Conservation (phyloP, 1,140 invertebrate species). For the Papilio xuthus region DNA sequence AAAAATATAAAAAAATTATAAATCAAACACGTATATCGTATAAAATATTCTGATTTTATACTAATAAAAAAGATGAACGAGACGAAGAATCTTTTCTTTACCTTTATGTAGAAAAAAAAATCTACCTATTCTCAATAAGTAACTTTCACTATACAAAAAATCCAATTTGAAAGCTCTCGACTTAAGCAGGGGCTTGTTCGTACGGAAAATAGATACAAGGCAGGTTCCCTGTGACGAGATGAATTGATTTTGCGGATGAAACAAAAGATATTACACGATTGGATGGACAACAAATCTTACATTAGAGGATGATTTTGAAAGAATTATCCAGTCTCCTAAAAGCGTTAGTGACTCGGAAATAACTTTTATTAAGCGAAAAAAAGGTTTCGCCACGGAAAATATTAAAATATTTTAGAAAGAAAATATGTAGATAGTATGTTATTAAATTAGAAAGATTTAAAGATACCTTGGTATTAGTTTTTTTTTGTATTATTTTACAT, state of each 20-base stretch:
- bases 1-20: too few species aligned
- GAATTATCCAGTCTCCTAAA: conserved; percentile 28
- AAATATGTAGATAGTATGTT: background rate
- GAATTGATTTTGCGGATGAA: conserved; percentile 40
- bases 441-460: background rate
- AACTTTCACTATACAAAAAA: conserved; percentile 20
- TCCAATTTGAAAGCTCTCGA: conserved; percentile 43
- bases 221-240: conserved; percentile 45
- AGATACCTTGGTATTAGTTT: too few species aligned
- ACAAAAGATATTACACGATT: conserved; percentile 39
- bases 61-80: too few species aligned
- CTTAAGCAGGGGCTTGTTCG: conserved; percentile 44
- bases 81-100: too few species aligned
- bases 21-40: too few species aligned
- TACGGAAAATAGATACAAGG: conserved; percentile 49
- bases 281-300: conserved; percentile 25
- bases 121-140: background rate
- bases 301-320: conserved; percentile 20
- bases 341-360: conserved; percentile 21
- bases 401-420: conserved; percentile 12
- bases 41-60: too few species aligned
- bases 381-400: conserved; percentile 1
- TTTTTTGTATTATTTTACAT: too few species aligned
- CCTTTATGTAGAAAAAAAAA: background rate
- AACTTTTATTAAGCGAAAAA: conserved; percentile 31